Evolutionary conservation across 2,888 invertebrate species (phyloP).

Genomic region (Maniola hyperantus): DNA sequence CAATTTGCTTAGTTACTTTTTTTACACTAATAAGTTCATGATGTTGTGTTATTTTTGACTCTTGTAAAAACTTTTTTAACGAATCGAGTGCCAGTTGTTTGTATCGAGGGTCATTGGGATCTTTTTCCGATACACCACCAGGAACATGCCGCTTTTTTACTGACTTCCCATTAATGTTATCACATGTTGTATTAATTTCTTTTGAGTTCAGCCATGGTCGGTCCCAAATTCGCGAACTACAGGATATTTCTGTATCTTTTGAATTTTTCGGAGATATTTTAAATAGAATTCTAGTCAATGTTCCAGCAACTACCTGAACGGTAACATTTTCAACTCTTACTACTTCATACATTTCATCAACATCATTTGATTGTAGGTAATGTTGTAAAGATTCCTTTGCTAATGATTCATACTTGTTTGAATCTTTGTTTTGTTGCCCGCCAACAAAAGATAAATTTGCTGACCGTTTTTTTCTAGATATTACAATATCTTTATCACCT

Average conservation of each 20-base stretch:
- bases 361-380: slow-evolving; percentile 42
- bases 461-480: slow-evolving; percentile 43
- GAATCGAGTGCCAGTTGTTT: slow-evolving; percentile 51
- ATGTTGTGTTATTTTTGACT: slow-evolving; percentile 40
- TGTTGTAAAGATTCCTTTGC: slow-evolving; percentile 48
- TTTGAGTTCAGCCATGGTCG: slow-evolving; percentile 77
- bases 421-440: slow-evolving; percentile 37
- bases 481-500: slow-evolving; percentile 26
- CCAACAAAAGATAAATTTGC: slow-evolving; percentile 34
- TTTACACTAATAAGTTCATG: slow-evolving; percentile 51
- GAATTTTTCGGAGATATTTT: slow-evolving; percentile 55
- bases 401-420: slow-evolving; percentile 44
- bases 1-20: slow-evolving; percentile 49
- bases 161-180: slow-evolving; percentile 5
- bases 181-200: slow-evolving; percentile 50
- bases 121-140: slow-evolving; percentile 24
- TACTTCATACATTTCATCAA: slow-evolving; percentile 51
- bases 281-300: slow-evolving; percentile 55
- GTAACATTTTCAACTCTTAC: slow-evolving; percentile 63
- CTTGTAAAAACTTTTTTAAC: slow-evolving; percentile 47
- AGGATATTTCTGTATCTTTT: slow-evolving; percentile 52
- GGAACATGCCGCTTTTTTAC: slow-evolving; percentile 29
- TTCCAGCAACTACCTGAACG: slow-evolving; percentile 69
- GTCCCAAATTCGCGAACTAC: slow-evolving; percentile 80
- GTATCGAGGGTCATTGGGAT: slow-evolving; percentile 48